Conservation (phyloP, 2,888 invertebrate genomes). For the Hedychridium roseum region DNA sequence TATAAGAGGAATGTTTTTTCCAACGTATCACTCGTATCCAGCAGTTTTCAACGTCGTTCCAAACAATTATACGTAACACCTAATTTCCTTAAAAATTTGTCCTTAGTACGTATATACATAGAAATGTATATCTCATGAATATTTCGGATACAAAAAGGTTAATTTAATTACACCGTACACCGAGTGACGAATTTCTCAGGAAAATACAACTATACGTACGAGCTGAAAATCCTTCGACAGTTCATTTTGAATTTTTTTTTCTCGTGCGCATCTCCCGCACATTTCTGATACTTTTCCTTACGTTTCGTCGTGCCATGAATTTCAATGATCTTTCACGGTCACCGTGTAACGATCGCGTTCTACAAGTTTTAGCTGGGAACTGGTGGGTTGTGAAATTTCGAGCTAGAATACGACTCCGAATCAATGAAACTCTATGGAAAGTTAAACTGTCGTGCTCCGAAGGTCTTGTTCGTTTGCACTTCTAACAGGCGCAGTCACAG, state of each 20-base stretch:
- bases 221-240: too few relatives aligned
- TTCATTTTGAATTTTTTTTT: too few relatives aligned
- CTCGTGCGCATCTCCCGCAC: too few relatives aligned
- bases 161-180: not conserved
- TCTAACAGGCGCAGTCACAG: conserved; percentile 76
- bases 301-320: too few relatives aligned
- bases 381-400: not conserved
- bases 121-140: not conserved
- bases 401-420: not conserved
- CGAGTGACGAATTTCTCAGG: not conserved
- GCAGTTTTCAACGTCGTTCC: too few relatives aligned
- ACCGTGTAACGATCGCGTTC: not conserved
- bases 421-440: conserved; percentile 15
- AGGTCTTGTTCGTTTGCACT: conserved; percentile 9
- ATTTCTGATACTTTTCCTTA: too few relatives aligned
- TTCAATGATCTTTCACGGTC: not conserved
- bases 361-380: conserved; percentile 1
- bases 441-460: conserved; percentile 5
- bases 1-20: conserved; percentile 6
- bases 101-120: not conserved
- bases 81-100: conserved; percentile 2
- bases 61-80: conserved; percentile 1
- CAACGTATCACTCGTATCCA: conserved; percentile 16
- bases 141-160: conserved; percentile 1
- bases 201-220: too few relatives aligned